Evolutionary conservation across 2,797 vertebrate genomes (phyloP).

Genomic region (Euthynnus affinis): DNA sequence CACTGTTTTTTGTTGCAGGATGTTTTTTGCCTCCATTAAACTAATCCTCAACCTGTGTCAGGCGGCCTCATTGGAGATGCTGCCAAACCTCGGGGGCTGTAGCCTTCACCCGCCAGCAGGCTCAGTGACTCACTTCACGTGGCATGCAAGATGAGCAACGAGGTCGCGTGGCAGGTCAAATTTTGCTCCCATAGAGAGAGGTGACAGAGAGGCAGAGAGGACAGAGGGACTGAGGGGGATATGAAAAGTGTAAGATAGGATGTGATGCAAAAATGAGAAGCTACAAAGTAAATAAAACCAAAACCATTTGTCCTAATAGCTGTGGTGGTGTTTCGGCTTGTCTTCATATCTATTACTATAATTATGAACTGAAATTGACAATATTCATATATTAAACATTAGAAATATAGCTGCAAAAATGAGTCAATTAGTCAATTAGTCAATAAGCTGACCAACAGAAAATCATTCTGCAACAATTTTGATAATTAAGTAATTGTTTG

Average conservation of each 20-base stretch:
- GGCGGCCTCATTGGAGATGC: constrained; percentile 34
- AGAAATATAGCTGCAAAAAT: neutral
- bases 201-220: neutral
- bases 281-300: neutral
- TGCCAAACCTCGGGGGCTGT: constrained; percentile 40
- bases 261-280: too few species aligned
- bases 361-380: neutral
- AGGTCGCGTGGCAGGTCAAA: constrained; percentile 31
- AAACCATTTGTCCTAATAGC: neutral
- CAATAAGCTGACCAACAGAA: neutral
- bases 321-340: too few species aligned
- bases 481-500: too few species aligned
- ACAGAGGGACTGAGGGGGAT: neutral
- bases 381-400: neutral
- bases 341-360: neutral
- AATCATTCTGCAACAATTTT: too few species aligned
- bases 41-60: constrained; percentile 53
- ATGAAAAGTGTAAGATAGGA: neutral
- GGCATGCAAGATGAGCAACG: constrained; percentile 27
- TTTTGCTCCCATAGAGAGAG: neutral
- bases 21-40: constrained; percentile 35
- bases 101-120: constrained; percentile 37
- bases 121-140: constrained; percentile 48
- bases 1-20: constrained; percentile 21
- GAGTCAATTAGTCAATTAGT: neutral